These are phyloP conservation scores for Myrmecobius fasciatus DNA, from an alignment of 2,113 vertebrate species.

Conservation along the genomic window DNA sequence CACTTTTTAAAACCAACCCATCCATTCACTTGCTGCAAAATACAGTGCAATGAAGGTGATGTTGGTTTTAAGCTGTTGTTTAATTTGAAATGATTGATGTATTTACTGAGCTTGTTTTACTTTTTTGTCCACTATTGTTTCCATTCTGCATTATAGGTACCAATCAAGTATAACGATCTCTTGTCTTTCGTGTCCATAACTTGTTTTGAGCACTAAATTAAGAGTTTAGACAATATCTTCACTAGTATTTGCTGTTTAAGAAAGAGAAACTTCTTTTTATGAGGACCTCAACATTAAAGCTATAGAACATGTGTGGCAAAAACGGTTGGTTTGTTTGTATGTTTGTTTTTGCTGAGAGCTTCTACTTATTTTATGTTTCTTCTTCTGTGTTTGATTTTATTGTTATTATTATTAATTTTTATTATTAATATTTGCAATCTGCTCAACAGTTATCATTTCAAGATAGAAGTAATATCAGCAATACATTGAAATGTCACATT, in stretches of 20 bases:
- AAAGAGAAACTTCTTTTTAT: neutral
- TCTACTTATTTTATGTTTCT: neutral
- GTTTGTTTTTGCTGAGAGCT: slow-evolving; percentile 37
- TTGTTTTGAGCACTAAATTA: slow-evolving; percentile 64
- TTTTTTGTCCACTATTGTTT: slow-evolving; percentile 53
- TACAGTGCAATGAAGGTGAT: slow-evolving; percentile 30
- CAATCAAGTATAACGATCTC: slow-evolving; percentile 58
- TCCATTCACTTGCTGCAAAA: slow-evolving; percentile 33
- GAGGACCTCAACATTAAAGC: neutral
- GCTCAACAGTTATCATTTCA: neutral
- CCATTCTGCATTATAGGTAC: slow-evolving; percentile 46
- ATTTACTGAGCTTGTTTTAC: slow-evolving; percentile 56
- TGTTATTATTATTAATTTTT: neutral
- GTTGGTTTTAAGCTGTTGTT: slow-evolving; percentile 21
- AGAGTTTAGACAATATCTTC: slow-evolving; percentile 62
- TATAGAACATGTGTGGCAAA: neutral
- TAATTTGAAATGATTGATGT: slow-evolving; percentile 43
- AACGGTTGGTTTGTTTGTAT: no score
- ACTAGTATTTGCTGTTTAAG: slow-evolving; percentile 59
- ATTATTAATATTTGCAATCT: neutral
- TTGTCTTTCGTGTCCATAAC: slow-evolving; percentile 61
- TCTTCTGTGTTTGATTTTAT: slow-evolving; percentile 5
- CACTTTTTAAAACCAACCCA: no score
- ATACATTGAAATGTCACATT: neutral
- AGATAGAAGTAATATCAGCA: neutral